Percentiles rank a stretch among this genome's conserved stretches.
Evolutionary conservation across 2,797 vertebrate species (phyloP).

Genomic region (Erpetoichthys calabaricus): DNA sequence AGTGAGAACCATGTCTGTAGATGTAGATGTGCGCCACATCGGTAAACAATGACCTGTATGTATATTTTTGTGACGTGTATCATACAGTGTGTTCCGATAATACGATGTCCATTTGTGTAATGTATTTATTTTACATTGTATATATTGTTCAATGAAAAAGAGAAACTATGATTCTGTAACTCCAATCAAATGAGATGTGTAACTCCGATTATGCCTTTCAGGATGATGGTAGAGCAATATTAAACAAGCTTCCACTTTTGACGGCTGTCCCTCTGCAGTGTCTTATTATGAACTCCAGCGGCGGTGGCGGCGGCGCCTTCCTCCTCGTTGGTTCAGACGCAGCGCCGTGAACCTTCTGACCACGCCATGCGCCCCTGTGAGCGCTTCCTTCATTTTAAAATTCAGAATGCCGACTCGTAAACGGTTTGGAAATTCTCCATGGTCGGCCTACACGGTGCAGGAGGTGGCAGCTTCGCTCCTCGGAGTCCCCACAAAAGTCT

Average conservation of each 20-base stretch:
- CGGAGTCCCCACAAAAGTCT: too few species aligned
- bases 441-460: too few species aligned
- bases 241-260: conserved; percentile 99
- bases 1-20: conserved; percentile 95
- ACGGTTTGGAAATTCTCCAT: too few species aligned
- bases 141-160: conserved; percentile 99
- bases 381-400: too few species aligned
- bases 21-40: conserved; percentile 98
- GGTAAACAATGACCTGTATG: conserved; percentile 91
- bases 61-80: conserved; percentile 99
- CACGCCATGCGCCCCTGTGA: too few species aligned
- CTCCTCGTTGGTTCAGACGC: too few species aligned
- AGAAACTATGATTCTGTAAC: conserved; percentile 99
- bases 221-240: conserved; percentile 99
- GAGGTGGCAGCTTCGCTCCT: too few species aligned
- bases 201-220: conserved; percentile 99
- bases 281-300: conserved; percentile 31
- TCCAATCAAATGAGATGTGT: conserved; percentile 99
- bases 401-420: too few species aligned
- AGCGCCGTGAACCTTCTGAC: too few species aligned
- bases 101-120: conserved; percentile 98
- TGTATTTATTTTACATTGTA: conserved; percentile 99
- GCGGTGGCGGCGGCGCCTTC: too few species aligned
- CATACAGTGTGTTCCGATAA: conserved; percentile 98
- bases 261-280: conserved; percentile 45